Evolutionary conservation across 2,113 vertebrate species (phyloP).

Genomic region (Nettapus auritus): DNA sequence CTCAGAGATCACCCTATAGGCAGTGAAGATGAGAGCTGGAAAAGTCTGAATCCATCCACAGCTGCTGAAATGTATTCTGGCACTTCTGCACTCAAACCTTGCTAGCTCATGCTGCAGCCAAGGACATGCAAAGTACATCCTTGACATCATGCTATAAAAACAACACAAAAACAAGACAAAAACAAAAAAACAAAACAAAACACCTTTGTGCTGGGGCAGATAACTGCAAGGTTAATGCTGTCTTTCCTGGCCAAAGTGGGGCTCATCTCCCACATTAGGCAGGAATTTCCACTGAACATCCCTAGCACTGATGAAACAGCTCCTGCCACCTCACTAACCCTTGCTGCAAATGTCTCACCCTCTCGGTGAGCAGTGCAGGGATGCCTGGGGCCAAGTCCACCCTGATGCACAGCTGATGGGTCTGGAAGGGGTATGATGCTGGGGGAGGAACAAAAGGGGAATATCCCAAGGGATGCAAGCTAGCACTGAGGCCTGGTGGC

Average conservation of each 20-base stretch:
- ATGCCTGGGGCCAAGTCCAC: neutral
- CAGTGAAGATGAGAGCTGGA: neutral
- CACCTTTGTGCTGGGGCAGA: neutral
- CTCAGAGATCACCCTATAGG: neutral
- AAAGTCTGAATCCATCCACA: neutral
- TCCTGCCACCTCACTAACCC: neutral
- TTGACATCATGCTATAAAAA: neutral
- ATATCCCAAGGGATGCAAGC: neutral
- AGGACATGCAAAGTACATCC: neutral
- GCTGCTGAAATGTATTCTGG: neutral
- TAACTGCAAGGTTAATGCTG: neutral
- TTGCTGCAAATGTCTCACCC: too few species aligned
- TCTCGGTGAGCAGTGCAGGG: fast-evolving
- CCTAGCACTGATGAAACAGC: neutral
- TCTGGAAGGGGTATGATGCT: neutral
- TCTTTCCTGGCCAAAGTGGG: neutral
- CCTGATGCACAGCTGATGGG: neutral
- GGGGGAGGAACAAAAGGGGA: neutral
- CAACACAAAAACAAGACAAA: too few species aligned
- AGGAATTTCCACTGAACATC: neutral
- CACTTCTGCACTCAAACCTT: neutral
- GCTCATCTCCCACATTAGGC: neutral
- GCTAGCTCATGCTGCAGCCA: neutral
- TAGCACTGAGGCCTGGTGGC: neutral
- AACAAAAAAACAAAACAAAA: neutral